Percentiles rank a stretch among this genome's conserved stretches.
Evolutionary conservation across 1,140 invertebrate species (phyloP).

Genomic region (Eulimnadia texana): DNA sequence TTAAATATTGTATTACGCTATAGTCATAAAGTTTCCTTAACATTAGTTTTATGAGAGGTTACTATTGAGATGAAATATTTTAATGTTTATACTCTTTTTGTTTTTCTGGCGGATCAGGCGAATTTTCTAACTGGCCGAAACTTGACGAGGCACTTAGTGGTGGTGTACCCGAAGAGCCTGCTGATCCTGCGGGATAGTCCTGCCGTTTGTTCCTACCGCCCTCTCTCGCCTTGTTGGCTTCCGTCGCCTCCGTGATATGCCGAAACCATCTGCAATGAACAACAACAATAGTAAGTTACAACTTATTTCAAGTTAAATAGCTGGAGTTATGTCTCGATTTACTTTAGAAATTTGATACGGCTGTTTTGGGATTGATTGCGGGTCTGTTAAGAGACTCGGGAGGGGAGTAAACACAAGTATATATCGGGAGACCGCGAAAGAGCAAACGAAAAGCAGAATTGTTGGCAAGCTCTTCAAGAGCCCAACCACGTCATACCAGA

Average conservation of each 20-base stretch:
- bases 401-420: background rate
- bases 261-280: slow-evolving; percentile 57
- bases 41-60: too few relatives aligned
- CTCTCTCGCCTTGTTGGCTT: slow-evolving; percentile 44
- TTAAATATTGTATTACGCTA: too few relatives aligned
- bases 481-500: background rate
- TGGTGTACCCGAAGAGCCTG: background rate
- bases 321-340: too few relatives aligned
- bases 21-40: too few relatives aligned
- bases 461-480: background rate
- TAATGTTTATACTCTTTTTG: background rate
- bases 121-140: slow-evolving; percentile 7
- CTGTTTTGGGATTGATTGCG: too few relatives aligned
- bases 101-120: background rate
- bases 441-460: background rate
- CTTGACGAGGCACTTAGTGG: background rate
- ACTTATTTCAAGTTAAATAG: too few relatives aligned
- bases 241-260: slow-evolving; percentile 59
- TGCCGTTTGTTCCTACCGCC: slow-evolving; percentile 25
- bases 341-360: too few relatives aligned
- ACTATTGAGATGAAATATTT: too few relatives aligned
- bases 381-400: too few relatives aligned
- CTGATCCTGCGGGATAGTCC: slow-evolving; percentile 16
- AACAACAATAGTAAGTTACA: background rate
- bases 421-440: too few relatives aligned